Base-by-base conservation (phyloP, 2,113 vertebrate species). In the Uropsilus gracilis region DNA sequence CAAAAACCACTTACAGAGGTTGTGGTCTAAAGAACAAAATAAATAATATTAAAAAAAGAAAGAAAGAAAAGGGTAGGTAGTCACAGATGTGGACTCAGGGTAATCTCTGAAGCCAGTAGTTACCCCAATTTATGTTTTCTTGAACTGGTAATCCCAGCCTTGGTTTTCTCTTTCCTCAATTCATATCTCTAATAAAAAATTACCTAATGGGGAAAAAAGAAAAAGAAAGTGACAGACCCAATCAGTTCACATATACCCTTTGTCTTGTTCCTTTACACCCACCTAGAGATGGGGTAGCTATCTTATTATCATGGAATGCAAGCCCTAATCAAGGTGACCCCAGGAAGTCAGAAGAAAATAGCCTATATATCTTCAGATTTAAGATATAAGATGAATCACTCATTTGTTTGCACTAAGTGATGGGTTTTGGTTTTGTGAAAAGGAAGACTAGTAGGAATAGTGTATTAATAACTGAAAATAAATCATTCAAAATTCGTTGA, bases 341-440 rank as follows among this genome's bases (percentile, higher is more conserved):
- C 32, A 61, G 73, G 86, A 80, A 80, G n/a, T 8, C 72, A 86
- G 61, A 32, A 81, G 37, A 73, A 83, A 89, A 39, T 8, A 69
- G 72, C 6, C 20, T 78, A 2, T 16, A 17, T 12, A 73, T 17
- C 48, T 85, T 30, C 14, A 88, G 63, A 76, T 78, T 75, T 50
- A 57, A 50, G 34, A 80, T 73, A 92, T 86, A 88, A 91, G 75
- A 80, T 30, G 39, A 77, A 87, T n/a, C 34, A n/a, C 37, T 95
- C 32, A 6, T 10, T 57, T 84, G 12, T 87, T 82, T 83, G 46
- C 39, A 48, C 24, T 42, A 20, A 14, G 64, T 63, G 46, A 8
- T 66, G 22, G 17, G n/a, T 18, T 64, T 92, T 69, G 81, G 32
- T 71, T 69, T 73, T 22, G 57, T 42, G 42, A 30, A 34, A 5